Base-by-base conservation (phyloP, 2,888 invertebrate species). In the Leptarthrus brevirostris region DNA sequence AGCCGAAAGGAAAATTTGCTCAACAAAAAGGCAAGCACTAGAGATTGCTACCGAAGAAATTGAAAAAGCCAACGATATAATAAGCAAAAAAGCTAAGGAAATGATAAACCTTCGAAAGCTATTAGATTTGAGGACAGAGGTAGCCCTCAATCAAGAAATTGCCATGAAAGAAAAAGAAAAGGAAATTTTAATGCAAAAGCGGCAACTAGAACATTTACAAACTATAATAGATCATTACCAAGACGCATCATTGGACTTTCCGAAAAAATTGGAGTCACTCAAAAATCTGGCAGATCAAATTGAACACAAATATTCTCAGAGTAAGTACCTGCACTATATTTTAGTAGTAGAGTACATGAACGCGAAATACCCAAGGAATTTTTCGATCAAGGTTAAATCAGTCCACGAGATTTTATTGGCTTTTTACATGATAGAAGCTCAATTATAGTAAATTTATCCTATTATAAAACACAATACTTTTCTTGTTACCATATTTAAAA, bases 21-120 rank as follows among this genome's bases (percentile, higher is more conserved):
- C 83, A 56, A 82, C 82, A 0, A 85, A 85, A 64, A 80, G 83
- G 0, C 81, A 83, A 74, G 84, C 84, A 0, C 75, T 85, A 12
- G 82, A 83, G 79, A 81, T 85, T 76, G 82, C 84, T 1, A 82
- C 84, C 1, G 84, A 84, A 34, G 84, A 85, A 76, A 84, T 85
- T 54, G 78, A 83, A 0, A 85, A 85, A 74, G 84, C 84, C 1
- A 84, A 85, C 76, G 81, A 84, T 76, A 84, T 84, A 22, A 84
- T 85, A 34, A 70, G 81, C 3, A 84, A 84, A 72, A 84, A 85
- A 73, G 77, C 78, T 10, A 81, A 81, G 20, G 82, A 84, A 26
- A 74, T 85, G 18, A 70, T 80, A 0, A 80, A 79, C 69, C 77
- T 83, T 2, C 82, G 81, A 44, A 83, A 83, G 22, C 81, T 81